Conservation (phyloP, 2,113 vertebrate species). For the Hippolais icterina region DNA sequence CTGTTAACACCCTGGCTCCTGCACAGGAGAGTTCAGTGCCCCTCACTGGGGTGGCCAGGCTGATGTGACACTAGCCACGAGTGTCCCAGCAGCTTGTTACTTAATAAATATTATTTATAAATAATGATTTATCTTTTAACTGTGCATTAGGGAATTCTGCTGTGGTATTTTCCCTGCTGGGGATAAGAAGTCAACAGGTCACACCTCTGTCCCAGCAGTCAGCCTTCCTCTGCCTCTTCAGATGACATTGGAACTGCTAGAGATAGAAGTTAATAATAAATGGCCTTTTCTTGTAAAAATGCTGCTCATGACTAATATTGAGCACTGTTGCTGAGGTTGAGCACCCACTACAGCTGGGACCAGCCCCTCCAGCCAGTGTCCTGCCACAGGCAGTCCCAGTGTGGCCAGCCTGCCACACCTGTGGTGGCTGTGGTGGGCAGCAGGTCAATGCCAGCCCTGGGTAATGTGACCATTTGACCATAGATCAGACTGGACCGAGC, state of each 20-base stretch:
- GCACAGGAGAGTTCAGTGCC: no score
- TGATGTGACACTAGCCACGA: fast-evolving
- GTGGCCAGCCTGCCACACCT: background rate
- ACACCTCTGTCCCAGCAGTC: background rate
- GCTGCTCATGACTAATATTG: background rate
- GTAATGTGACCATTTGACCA: background rate
- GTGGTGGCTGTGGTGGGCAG: background rate
- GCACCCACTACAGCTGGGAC: background rate
- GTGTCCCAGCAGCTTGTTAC: background rate
- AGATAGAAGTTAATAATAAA: background rate
- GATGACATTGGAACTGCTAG: background rate
- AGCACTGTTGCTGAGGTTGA: background rate
- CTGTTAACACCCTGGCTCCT: no score
- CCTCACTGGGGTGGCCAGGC: background rate
- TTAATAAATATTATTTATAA: background rate
- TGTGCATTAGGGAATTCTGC: background rate
- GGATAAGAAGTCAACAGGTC: background rate
- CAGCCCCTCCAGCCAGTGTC: background rate
- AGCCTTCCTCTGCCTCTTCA: background rate
- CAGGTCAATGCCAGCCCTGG: background rate
- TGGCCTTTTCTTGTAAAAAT: background rate
- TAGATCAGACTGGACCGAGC: background rate
- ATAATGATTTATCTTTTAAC: background rate
- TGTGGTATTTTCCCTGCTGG: background rate
- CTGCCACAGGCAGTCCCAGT: background rate